Percentiles rank a stretch among this genome's conserved stretches.
Evolutionary conservation across 2,113 vertebrate species (phyloP).

Genomic region (Paradoxurus hermaphroditus): DNA sequence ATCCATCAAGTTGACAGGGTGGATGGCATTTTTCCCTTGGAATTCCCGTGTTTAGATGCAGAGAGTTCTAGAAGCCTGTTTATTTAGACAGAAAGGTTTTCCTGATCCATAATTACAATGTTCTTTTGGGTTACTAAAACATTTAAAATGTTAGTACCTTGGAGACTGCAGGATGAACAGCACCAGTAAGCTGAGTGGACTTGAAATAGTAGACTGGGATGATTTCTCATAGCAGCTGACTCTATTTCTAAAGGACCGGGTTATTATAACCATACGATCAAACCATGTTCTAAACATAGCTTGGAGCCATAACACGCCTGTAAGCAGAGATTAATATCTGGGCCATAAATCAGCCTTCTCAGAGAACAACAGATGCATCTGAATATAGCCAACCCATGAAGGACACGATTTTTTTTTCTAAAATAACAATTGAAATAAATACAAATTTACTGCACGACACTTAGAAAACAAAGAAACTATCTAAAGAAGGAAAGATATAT

Average conservation of each 20-base stretch:
- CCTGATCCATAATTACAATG: neutral
- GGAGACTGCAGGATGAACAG: neutral
- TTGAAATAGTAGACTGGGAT: neutral
- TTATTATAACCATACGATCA: neutral
- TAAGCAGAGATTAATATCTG: neutral
- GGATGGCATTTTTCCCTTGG: neutral
- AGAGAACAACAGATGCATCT: neutral
- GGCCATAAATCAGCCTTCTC: neutral
- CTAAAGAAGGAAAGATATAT: neutral
- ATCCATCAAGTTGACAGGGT: neutral
- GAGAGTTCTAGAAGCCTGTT: neutral
- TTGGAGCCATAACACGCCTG: fast-evolving
- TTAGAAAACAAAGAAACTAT: neutral
- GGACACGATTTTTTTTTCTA: neutral
- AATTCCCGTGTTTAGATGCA: neutral
- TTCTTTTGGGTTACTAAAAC: fast-evolving
- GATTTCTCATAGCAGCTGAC: neutral
- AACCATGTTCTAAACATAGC: neutral
- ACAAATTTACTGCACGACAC: neutral
- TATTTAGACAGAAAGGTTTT: neutral
- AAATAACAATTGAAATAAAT: neutral
- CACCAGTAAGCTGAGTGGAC: neutral
- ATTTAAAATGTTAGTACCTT: neutral
- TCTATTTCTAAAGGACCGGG: neutral
- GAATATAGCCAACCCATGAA: neutral